Evolutionary conservation across 2,888 invertebrate species (phyloP).

Genomic region (Ophraella communa): DNA sequence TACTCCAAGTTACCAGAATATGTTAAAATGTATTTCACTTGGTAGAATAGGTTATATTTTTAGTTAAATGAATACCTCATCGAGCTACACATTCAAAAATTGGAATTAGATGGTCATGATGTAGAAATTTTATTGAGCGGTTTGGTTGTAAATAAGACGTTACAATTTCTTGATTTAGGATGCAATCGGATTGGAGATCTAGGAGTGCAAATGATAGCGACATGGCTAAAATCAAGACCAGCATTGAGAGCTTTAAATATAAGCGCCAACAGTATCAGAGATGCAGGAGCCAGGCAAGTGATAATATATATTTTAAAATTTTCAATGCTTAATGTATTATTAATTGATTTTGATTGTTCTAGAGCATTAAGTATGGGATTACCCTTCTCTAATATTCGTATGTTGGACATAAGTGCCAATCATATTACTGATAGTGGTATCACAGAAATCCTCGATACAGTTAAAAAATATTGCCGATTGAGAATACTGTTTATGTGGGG

Average conservation of each 20-base stretch:
- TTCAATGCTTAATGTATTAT: too few relatives aligned
- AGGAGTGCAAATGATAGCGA: constrained; percentile 63
- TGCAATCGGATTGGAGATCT: constrained; percentile 68
- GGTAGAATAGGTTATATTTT: too few relatives aligned
- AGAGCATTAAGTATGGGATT: constrained; percentile 62
- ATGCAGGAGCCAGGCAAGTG: constrained; percentile 63
- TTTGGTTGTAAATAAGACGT: constrained; percentile 61
- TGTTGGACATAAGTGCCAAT: constrained; percentile 66
- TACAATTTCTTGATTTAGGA: constrained; percentile 67
- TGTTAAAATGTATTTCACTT: too few relatives aligned
- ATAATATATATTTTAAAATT: not conserved
- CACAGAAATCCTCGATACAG: constrained; percentile 63
- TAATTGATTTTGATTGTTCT: constrained; percentile 15
- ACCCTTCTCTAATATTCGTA: constrained; percentile 66
- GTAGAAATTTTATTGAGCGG: constrained; percentile 65
- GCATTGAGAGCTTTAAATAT: constrained; percentile 63
- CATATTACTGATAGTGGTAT: constrained; percentile 64
- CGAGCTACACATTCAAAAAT: constrained; percentile 68
- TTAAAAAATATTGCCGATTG: constrained; percentile 64
- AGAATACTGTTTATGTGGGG: constrained; percentile 59
- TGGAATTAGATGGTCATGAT: constrained; percentile 67
- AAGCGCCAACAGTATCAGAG: constrained; percentile 65
- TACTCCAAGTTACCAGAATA: too few relatives aligned
- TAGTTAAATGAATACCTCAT: constrained; percentile 59
- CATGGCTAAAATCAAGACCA: constrained; percentile 64